Conservation (phyloP, 2,888 invertebrate genomes). For the Archips xylosteana region DNA sequence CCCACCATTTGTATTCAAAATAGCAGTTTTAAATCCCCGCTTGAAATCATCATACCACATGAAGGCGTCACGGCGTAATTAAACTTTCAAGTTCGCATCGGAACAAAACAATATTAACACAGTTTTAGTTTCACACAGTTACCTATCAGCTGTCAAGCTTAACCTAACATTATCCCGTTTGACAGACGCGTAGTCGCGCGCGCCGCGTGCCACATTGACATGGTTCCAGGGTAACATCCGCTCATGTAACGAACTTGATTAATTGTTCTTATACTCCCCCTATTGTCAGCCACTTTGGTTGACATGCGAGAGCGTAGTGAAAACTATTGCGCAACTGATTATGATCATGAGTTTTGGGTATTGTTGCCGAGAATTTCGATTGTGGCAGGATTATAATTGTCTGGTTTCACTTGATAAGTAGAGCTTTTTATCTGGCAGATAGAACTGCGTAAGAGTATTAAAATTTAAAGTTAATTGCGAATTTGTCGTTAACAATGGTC, state of each 20-base stretch:
- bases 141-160: constrained; percentile 19
- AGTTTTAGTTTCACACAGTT: constrained; percentile 23
- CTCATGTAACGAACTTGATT: constrained; percentile 27
- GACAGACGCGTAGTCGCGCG: constrained; percentile 14
- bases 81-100: constrained; percentile 18
- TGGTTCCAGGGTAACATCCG: constrained; percentile 26
- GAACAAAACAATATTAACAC: constrained; percentile 13
- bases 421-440: constrained; percentile 4
- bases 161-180: constrained; percentile 23
- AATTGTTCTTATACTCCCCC: constrained; percentile 20
- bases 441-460: not conserved
- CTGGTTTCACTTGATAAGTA: not conserved
- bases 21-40: too few relatives aligned
- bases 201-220: constrained; percentile 20
- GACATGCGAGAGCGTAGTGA: constrained; percentile 22
- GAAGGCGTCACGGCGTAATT: constrained; percentile 6
- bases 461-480: not conserved
- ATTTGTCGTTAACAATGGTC: not conserved
- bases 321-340: constrained; percentile 37
- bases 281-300: constrained; percentile 21
- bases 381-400: constrained; percentile 12
- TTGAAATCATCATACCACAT: not conserved
- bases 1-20: too few relatives aligned
- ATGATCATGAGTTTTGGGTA: constrained; percentile 27
- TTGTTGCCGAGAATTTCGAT: constrained; percentile 30